Base-by-base conservation (phyloP, 1,140 invertebrate genomes). In the Phocides pigmalion region DNA sequence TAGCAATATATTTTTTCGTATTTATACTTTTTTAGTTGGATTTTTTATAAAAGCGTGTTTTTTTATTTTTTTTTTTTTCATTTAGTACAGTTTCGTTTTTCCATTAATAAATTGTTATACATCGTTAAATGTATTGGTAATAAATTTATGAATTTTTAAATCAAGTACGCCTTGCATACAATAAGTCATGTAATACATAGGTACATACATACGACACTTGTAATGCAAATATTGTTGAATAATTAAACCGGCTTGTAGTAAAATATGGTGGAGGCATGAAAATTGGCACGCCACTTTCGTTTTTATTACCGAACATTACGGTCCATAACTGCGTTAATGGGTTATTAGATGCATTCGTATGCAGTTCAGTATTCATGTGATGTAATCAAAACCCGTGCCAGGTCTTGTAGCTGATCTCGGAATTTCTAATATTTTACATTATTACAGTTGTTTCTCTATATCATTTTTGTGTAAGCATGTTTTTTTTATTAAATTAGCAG, bases 161-260 rank as follows among this genome's bases (percentile, higher is more conserved):
- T n/a, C 9, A 3, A 32, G 28, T 11, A 32, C 28, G 28, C n/a
- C 28, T 32, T 11, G 28, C 19, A 46, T 19, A 19, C 2, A 4
- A 37, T 20, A 35, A 53, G 32, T 37, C 2, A 37, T 19, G 51
- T 22, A 3, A 22, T 22, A 22, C 20, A 22, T 22, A 22, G 2
- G 5, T 32, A 32, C 25, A 8, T 4, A 28, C 25, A 28, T 6
- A 28, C 25, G 25, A 39, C 11, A 16, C 32, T 39, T 20, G 32
- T 39, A 39, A 53, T 53, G 32, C 50, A 39, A 53, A 53, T 53
- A 53, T 53, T 39, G 19, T 37, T 11, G 15, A 53, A 53, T 53
- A 53, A 32, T 53, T 53, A 53, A 53, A 53, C 35, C 50, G 50
- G 50, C 5, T 53, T 39, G 39, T 37, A 37, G 50, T 35, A 41